Evolutionary conservation across 1,140 invertebrate genomes (phyloP).

Genomic region (Hyles euphorbiae): DNA sequence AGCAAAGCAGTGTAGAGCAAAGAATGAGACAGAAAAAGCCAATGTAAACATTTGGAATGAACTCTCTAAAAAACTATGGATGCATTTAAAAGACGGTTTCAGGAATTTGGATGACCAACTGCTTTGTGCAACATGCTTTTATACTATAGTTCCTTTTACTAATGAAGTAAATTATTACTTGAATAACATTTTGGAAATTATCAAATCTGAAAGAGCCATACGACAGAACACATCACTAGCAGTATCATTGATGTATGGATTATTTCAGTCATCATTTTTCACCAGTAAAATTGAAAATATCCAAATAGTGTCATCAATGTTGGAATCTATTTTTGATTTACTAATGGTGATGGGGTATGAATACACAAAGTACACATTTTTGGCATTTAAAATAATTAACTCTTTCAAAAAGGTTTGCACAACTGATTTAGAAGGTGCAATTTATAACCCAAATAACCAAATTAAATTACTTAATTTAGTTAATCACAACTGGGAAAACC

Average conservation of each 20-base stretch:
- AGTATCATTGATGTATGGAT: slow-evolving; percentile 56
- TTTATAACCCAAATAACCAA: slow-evolving; percentile 40
- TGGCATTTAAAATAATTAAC: slow-evolving; percentile 60
- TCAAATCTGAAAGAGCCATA: slow-evolving; percentile 28
- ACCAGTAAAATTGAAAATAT: slow-evolving; percentile 20
- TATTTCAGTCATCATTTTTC: slow-evolving; percentile 65
- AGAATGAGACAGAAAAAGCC: slow-evolving; percentile 8
- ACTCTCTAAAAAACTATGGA: slow-evolving; percentile 41
- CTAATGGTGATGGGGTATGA: slow-evolving; percentile 52
- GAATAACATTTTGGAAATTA: slow-evolving; percentile 27
- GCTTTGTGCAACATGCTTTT: slow-evolving; percentile 55
- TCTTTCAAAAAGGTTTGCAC: slow-evolving; percentile 53
- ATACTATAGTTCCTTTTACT: slow-evolving; percentile 34
- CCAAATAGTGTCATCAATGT: slow-evolving; percentile 18
- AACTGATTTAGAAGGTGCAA: slow-evolving; percentile 36
- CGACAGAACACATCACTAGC: slow-evolving; percentile 18
- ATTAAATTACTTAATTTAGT: slow-evolving; percentile 51
- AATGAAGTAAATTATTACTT: slow-evolving; percentile 35
- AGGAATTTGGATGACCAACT: slow-evolving; percentile 55
- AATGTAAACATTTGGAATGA: slow-evolving; percentile 26
- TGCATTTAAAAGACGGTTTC: slow-evolving; percentile 40
- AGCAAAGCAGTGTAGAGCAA: slow-evolving; percentile 22
- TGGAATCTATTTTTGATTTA: slow-evolving; percentile 40
- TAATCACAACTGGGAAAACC: slow-evolving; percentile 73
- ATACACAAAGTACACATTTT: slow-evolving; percentile 62